Percentiles rank a stretch among this genome's conserved stretches.
Conservation (phyloP, 2,797 vertebrate species). For the Anisognathus igniventris region DNA sequence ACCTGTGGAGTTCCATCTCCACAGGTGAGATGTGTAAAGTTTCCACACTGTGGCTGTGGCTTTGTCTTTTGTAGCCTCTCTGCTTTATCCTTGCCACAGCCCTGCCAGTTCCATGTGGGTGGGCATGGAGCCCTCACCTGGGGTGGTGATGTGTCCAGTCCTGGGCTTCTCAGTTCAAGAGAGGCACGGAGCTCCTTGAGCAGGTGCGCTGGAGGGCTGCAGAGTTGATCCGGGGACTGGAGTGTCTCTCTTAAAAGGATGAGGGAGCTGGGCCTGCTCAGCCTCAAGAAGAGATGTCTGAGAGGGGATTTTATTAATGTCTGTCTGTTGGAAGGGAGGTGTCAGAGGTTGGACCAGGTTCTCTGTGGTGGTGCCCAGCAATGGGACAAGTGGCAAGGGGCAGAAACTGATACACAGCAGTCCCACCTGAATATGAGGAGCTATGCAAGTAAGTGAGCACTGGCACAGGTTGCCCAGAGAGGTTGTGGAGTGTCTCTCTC, state of each 20-base stretch:
- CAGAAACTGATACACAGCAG: neutral
- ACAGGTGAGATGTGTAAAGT: neutral
- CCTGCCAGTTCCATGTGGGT: neutral
- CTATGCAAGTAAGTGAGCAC: neutral
- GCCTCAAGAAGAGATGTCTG: neutral
- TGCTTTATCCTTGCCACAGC: neutral
- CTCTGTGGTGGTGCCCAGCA: neutral
- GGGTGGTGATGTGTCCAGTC: neutral
- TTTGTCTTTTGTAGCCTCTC: neutral
- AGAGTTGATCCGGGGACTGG: neutral
- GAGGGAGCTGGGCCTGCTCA: neutral
- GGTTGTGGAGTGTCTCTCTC: neutral
- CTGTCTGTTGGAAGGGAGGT: neutral
- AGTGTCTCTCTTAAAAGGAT: accelerated
- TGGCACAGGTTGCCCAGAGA: neutral
- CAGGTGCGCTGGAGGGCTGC: neutral
- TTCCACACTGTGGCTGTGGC: neutral
- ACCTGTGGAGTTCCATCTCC: neutral
- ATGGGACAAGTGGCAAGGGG: too few relatives aligned
- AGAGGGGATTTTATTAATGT: neutral
- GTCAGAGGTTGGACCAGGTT: neutral
- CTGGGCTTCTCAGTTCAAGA: too few relatives aligned
- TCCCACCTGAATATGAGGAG: neutral
- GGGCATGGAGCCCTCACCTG: neutral
- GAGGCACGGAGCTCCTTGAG: accelerated